phyloP scores from a whole-genome alignment of 2,888 invertebrate genomes.

The Eupithecia vulgata region DNA sequence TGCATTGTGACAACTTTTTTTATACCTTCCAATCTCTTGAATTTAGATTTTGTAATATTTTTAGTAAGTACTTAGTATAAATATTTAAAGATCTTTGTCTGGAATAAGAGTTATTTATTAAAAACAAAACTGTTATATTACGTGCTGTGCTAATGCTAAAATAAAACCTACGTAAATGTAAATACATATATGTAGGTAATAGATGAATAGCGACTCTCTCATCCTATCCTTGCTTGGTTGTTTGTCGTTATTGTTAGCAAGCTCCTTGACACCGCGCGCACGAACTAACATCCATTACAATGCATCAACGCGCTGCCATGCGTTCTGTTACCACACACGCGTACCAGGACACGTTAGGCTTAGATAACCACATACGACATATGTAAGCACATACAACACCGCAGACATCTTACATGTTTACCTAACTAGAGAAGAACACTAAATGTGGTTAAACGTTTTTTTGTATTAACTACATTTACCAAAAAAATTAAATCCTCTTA shows the following conservation, averaged over 20 bases:
- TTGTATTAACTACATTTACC: background rate
- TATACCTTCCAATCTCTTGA: background rate
- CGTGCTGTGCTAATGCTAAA: no score
- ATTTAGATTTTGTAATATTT: background rate
- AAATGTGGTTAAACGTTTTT: background rate
- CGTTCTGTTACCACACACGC: constrained; percentile 1
- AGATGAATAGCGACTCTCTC: background rate
- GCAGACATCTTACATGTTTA: background rate
- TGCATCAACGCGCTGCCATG: constrained; percentile 18
- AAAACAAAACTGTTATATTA: no score
- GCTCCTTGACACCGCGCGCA: constrained; percentile 15
- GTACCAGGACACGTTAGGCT: background rate
- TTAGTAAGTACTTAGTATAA: no score
- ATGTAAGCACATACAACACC: background rate
- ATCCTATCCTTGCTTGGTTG: background rate
- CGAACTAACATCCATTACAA: constrained; percentile 10
- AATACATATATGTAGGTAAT: background rate
- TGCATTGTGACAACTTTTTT: background rate
- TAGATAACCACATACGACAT: no score
- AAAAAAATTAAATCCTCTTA: no score
- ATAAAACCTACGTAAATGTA: background rate
- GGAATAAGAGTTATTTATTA: no score
- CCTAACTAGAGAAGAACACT: background rate
- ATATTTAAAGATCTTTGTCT: no score
- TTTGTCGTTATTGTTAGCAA: constrained; percentile 1